Base-by-base conservation (phyloP, 2,888 invertebrate genomes). In the Lasioglossum morio region DNA sequence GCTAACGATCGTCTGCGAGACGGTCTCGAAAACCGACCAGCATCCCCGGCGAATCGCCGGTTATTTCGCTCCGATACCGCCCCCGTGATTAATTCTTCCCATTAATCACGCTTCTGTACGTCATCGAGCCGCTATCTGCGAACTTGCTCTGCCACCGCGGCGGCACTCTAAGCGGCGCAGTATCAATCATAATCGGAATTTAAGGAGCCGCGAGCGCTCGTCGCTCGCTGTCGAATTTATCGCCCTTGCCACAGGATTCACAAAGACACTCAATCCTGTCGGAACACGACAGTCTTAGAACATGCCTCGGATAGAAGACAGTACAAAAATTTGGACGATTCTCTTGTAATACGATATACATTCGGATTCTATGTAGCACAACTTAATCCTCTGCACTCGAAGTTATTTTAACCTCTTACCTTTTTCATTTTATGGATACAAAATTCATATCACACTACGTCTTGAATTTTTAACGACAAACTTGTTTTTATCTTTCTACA, bases 81-180 rank as follows among this genome's bases (percentile, higher is more conserved):
- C 63, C 1, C 57, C 27, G 43, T 48, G 82, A 79, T 74, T 80
- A 82, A 82, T 80, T 80, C 80, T 60, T 80, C 79, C 30, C 66
- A 30, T 82, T 79, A 79, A 79, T 82, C 81, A 78, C 63, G 7
- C 23, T 4, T 23, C 60, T 73, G 79, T 82, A 72, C 81, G 63
- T 79, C 79, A 73, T 73, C 30, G 37, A 0, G 70, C 40, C 74
- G 57, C n/a, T 70, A 70, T 57, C 80, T 60, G 57, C 46, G 37
- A 37, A 46, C 69, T 75, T 80, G 73, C 53, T 78, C 79, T 74
- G 69, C 57, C 63, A 66, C 40, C 53, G 8, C 53, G 53, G 53
- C 37, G 79, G 14, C 19, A 40, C 69, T 53, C n/a, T 34, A 69
- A 70, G 34, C 60, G 70, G n/a, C 48, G 70, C 57, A 12, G 53